These are phyloP conservation scores for Triplophysa tibetana DNA, from an alignment of 2,113 vertebrate genomes.

Conservation along the genomic window DNA sequence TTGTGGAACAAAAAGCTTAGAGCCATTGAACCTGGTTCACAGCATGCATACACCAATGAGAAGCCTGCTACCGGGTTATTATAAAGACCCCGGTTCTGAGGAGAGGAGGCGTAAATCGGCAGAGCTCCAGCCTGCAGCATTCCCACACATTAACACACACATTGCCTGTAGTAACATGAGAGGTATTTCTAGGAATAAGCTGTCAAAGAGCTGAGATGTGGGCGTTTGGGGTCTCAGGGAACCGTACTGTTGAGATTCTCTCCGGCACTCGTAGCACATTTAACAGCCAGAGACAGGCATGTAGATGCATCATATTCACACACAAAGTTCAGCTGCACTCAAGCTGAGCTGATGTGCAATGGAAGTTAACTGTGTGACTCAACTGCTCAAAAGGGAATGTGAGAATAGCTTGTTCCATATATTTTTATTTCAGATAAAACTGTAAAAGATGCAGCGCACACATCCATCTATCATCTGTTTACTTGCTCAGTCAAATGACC, in stretches of 20 bases:
- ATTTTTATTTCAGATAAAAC: conserved; percentile 31
- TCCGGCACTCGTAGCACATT: conserved; percentile 28
- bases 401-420: conserved; percentile 55
- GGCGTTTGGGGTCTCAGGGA: conserved; percentile 46
- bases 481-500: conserved; percentile 9
- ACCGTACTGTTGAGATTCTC: conserved; percentile 36
- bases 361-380: conserved; percentile 45
- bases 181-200: conserved; percentile 49
- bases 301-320: neutral
- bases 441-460: conserved; percentile 20
- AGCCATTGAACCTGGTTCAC: conserved; percentile 2
- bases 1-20: conserved; percentile 25
- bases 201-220: conserved; percentile 42
- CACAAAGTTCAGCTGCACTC: conserved; percentile 29
- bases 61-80: neutral
- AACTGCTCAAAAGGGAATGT: conserved; percentile 41
- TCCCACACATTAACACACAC: conserved; percentile 31
- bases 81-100: neutral
- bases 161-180: conserved; percentile 36
- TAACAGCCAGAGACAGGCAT: conserved; percentile 39
- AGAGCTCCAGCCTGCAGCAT: conserved; percentile 24
- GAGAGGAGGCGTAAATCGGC: conserved; percentile 27
- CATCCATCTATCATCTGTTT: conserved; percentile 37
- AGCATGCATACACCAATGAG: neutral
- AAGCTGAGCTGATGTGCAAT: conserved; percentile 14